These are phyloP conservation scores for Drosophila austrosaltans DNA, from an alignment of 2,888 invertebrate genomes.

Conservation along the genomic window DNA sequence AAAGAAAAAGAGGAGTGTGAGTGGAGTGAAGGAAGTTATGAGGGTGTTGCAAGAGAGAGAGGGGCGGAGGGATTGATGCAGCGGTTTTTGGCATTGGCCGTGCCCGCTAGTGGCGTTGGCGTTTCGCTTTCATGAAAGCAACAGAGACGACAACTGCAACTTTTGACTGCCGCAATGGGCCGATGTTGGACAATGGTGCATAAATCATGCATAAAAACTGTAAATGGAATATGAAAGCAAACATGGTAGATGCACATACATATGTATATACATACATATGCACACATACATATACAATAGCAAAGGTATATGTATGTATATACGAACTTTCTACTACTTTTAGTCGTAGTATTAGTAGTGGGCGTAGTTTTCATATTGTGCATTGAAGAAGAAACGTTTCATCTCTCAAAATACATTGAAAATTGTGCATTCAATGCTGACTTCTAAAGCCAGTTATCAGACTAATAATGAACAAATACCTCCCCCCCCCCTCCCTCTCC, in stretches of 20 bases:
- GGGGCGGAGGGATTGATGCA: not conserved
- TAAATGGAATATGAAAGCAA: constrained; percentile 82
- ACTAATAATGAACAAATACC: not conserved
- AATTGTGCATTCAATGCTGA: constrained; percentile 42
- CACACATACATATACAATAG: not conserved
- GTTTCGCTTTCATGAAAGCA: constrained; percentile 53
- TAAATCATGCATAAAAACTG: constrained; percentile 67
- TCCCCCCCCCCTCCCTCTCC: too few relatives aligned
- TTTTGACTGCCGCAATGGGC: constrained; percentile 9
- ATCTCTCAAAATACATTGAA: constrained; percentile 60
- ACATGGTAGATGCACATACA: constrained; percentile 26
- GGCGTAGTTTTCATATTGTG: constrained; percentile 5
- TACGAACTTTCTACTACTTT: not conserved
- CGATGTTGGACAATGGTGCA: constrained; percentile 60
- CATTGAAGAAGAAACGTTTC: constrained; percentile 48
- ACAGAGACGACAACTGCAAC: constrained; percentile 12
- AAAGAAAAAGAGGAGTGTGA: constrained; percentile 3
- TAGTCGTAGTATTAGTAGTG: not conserved
- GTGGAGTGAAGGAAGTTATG: not conserved
- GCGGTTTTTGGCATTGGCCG: not conserved
- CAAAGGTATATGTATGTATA: constrained; percentile 18
- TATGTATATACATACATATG: constrained; percentile 4
- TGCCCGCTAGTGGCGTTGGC: constrained; percentile 17
- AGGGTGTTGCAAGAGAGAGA: not conserved
- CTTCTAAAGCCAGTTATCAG: not conserved